A percentile compares a stretch with the other conserved stretches of the same genome.
Conservation (phyloP, 2,888 invertebrate species). For the Herminia tarsipennalis region DNA sequence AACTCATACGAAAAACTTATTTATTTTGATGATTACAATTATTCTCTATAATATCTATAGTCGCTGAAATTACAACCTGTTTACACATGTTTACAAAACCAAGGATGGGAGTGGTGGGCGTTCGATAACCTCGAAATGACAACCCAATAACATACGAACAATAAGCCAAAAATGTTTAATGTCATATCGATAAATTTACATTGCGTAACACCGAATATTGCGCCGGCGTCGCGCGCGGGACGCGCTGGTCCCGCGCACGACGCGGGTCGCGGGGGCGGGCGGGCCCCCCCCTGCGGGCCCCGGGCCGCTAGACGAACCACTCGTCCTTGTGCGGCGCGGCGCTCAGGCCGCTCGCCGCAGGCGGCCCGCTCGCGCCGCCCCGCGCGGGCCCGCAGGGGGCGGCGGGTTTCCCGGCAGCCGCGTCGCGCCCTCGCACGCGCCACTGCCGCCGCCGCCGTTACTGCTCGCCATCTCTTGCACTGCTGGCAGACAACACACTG, state of each 20-base stretch:
- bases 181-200: conserved; percentile 84
- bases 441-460: conserved; percentile 79
- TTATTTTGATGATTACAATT: conserved; percentile 50
- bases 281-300: conserved; percentile 62
- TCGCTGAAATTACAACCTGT: conserved; percentile 47
- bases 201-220: conserved; percentile 75
- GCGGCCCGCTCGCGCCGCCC: conserved; percentile 94
- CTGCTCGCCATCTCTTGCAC: conserved; percentile 91
- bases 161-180: conserved; percentile 86
- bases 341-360: conserved; percentile 96
- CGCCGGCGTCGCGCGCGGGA: conserved; percentile 18
- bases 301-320: conserved; percentile 84
- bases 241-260: conserved; percentile 1
- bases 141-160: conserved; percentile 80
- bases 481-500: conserved; percentile 57
- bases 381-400: conserved; percentile 96
- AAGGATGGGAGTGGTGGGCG: conserved; percentile 36
- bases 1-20: conserved; percentile 47
- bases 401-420: conserved; percentile 96
- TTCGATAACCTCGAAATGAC: conserved; percentile 47
- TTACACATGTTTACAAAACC: conserved; percentile 38
- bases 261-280: conserved; percentile 36
- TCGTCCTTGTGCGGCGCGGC: conserved; percentile 94
- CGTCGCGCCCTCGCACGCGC: conserved; percentile 82
- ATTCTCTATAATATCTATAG: conserved; percentile 48